Evolutionary conservation across 2,888 invertebrate genomes (phyloP), one percentile per base, ranked within the genome.

Genomic region (Oxytorus armatus): DNA sequence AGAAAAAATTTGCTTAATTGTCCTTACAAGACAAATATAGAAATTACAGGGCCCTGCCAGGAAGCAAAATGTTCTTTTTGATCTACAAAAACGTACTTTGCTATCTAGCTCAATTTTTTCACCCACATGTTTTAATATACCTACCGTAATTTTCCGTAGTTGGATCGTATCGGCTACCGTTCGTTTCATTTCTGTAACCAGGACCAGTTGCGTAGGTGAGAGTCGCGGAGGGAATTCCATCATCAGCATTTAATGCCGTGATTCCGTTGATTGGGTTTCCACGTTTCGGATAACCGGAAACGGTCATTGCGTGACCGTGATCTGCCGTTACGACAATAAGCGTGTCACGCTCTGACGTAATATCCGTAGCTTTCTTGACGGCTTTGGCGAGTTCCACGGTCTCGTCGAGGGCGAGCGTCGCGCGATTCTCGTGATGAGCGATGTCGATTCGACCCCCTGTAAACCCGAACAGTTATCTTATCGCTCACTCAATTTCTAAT

Each of bases 251-350:
- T 11, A 73, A 85, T 0, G 88, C 89, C 87, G 0, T 94, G 94
- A 4, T 94, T 88, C 14, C 36, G 5, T 3, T 36, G 8, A 94
- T 94, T 82, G 93, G 93, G 72, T 93, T 93, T 0, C 94, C 94
- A 39, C 97, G 93, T 61, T 93, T 92, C 0, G 96, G 95, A 86
- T 97, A 97, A 0, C 97, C 97, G 63, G 94, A 94, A 33, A 96
- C 94, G 0, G 95, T 94, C 95, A 97, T 95, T 0, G 96, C 95
- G 85, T 96, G 96, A 0, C 96, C 95, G 88, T 97, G 97, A 90
- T 97, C 96, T 0, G 96, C 93, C 0, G 95, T 96, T 11, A 96
- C 97, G 0, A 97, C 94, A 23, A 97, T 95, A 1, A 98, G 91
- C 0, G 97, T 97, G 23, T 97, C 96, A 49, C 94, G 92, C 14